Evolutionary conservation across 2,888 invertebrate species (phyloP), one percentile per base, ranked within the genome.

Genomic region (Tenthredo amoena): DNA sequence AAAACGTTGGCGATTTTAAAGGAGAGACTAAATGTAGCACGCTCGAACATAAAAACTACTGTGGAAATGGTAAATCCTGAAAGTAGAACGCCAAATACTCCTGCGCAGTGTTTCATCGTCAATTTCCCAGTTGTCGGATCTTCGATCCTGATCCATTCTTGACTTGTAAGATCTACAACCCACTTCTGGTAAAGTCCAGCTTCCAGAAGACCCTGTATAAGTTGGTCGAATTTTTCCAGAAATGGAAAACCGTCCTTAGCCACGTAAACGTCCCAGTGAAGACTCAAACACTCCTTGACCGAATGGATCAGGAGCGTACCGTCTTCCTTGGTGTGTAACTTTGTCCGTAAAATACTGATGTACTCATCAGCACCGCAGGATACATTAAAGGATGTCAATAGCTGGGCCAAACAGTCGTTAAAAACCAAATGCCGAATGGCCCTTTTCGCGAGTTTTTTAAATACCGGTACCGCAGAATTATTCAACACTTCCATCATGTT

Each of bases 171-270:
- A 21, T 86, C 77, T 4, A 1, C 31, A 10, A 21, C 21, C 86
- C 86, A 86, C 40, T 85, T 86, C 0, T 2, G 3, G 3, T 68
- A 71, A 12, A 87, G 55, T 26, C 86, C 87, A 40, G 76, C 72
- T 76, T 86, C 86, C 10, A 77, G 15, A 0, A 86, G 72, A 18
- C 58, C 71, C 10, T 74, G 50, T 40, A 65, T 47, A 6, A 62
- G 84, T 0, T 9, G 34, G 18, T 85, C 26, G 62, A 87, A 87
- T 85, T 86, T 86, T 2, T 83, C 62, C 21, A 86, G 74, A 79
- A 85, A 86, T 18, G 87, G 87, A 71, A 87, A 87, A 50, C 87
- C 87, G 18, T 86, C 84, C 62, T 83, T 86, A 10, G 86, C 86
- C 4, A 87, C 47, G 4, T 86, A n/a, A n/a, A 87, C 83, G 47